Conservation (phyloP, 2,888 invertebrate genomes). For the Phania funesta region DNA sequence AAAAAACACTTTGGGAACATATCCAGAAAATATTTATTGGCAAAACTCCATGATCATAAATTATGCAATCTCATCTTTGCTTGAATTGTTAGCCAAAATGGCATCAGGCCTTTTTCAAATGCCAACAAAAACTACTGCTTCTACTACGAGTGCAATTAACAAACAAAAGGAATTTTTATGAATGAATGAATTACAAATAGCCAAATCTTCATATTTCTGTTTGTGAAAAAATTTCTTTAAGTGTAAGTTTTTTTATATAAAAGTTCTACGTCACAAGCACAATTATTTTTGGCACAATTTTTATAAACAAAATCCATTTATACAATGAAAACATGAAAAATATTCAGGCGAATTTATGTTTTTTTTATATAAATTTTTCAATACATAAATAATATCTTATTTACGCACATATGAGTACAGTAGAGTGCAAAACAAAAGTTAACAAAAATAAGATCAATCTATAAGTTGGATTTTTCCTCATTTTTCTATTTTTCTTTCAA, state of each 20-base stretch:
- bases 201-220: background rate
- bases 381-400: too few species aligned
- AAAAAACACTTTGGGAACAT: constrained; percentile 72
- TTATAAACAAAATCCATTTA: constrained; percentile 45
- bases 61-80: constrained; percentile 73
- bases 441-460: too few species aligned
- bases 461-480: too few species aligned
- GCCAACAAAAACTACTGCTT: background rate
- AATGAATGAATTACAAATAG: constrained; percentile 49
- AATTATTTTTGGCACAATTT: constrained; percentile 63
- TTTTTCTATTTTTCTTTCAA: too few species aligned
- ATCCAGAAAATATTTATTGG: constrained; percentile 77
- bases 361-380: background rate
- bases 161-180: constrained; percentile 52
- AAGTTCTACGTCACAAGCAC: constrained; percentile 41
- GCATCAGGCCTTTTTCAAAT: constrained; percentile 56
- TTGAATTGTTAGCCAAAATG: constrained; percentile 63
- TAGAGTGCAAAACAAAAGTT: too few species aligned
- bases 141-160: constrained; percentile 25
- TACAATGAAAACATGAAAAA: background rate
- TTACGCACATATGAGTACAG: too few species aligned
- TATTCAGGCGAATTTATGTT: background rate
- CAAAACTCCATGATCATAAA: constrained; percentile 79
- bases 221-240: constrained; percentile 31
- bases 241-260: constrained; percentile 1